phyloP scores from a whole-genome alignment of 2,113 vertebrate genomes.

The Reinhardtius hippoglossoides region DNA sequence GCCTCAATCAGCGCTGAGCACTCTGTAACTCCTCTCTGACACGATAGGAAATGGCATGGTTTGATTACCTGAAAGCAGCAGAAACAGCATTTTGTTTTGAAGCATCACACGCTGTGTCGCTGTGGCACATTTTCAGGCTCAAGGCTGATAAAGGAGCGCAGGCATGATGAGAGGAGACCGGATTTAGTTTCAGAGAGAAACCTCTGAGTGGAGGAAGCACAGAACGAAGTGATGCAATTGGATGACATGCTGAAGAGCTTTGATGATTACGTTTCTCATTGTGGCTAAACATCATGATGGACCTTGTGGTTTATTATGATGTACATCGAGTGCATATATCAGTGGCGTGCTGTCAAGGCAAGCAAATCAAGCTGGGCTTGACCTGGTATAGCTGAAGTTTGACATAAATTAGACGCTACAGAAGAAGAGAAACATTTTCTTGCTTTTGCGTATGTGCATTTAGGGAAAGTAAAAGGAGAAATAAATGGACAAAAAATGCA shows the following conservation, averaged over 20 bases:
- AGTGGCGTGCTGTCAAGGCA: background rate
- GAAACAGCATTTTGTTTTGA: conserved; percentile 9
- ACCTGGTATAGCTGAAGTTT: background rate
- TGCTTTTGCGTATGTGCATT: background rate
- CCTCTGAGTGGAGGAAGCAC: conserved; percentile 44
- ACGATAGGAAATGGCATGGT: background rate
- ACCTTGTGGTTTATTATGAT: conserved; percentile 7
- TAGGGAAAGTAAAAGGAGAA: no score
- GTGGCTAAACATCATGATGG: conserved; percentile 6
- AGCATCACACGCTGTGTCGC: background rate
- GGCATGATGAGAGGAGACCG: conserved; percentile 28
- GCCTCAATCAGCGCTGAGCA: conserved; percentile 40
- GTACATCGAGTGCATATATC: background rate
- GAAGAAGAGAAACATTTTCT: background rate
- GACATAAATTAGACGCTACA: background rate
- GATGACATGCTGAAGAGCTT: conserved; percentile 50
- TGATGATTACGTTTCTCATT: conserved; percentile 17
- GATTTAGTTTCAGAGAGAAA: conserved; percentile 39
- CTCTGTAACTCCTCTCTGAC: conserved; percentile 32
- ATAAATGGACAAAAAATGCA: no score
- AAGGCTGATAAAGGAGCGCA: conserved; percentile 21
- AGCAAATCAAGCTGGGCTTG: background rate
- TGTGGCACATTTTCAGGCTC: conserved; percentile 20
- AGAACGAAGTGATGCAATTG: conserved; percentile 64
- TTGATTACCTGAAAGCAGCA: conserved; percentile 22